Evolutionary conservation across 2,888 invertebrate species (phyloP), one percentile per base, ranked within the genome.

Genomic region (Beris chalybata): DNA sequence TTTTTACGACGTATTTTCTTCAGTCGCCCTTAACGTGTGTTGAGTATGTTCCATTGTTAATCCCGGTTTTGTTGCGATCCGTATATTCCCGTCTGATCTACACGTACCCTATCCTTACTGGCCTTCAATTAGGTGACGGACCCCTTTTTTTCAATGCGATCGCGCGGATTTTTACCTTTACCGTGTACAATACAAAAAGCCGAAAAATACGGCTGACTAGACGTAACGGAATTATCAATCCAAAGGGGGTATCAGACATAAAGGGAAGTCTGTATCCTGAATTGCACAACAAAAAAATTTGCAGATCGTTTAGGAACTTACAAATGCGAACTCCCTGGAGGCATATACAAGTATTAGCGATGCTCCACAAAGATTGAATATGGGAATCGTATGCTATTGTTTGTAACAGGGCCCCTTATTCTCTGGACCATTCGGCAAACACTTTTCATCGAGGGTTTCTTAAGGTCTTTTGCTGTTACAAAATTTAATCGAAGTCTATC

Each of bases 121-220:
- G 68, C 68, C 52, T 63, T 66, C 63, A 63, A 56, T 66, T 65
- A 52, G 63, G 63, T 52, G 65, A 48, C 53, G 66, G 66, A 65
- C 68, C 68, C 68, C 66, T 68, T 65, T 22, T n/a, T 65, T 65
- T 50, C 32, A 47, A 38, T 38, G 12, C 29, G 65, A 48, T 56
- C 43, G 65, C 38, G 48, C 56, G 22, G 22, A 22, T 2, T 22
- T 22, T 22, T 22, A 56, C 65, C 65, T 65, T 65, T 56, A 13
- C 45, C 29, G n/a, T 48, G 6, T 5, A 12, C 9, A 38, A 52
- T 22, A 61, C 61, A 61, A 61, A 22, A 50, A 43, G 61, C 15
- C 15, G n/a, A 13, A 61, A 61, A 52, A 38, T 61, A 50, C 61
- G 52, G 61, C 50, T 61, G 61, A 61, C 15, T 50, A 61, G 38